These are phyloP conservation scores for Chiridota heheva DNA, from an alignment of 35 echinoderm and acorn worm genomes.

Conservation along the genomic window DNA sequence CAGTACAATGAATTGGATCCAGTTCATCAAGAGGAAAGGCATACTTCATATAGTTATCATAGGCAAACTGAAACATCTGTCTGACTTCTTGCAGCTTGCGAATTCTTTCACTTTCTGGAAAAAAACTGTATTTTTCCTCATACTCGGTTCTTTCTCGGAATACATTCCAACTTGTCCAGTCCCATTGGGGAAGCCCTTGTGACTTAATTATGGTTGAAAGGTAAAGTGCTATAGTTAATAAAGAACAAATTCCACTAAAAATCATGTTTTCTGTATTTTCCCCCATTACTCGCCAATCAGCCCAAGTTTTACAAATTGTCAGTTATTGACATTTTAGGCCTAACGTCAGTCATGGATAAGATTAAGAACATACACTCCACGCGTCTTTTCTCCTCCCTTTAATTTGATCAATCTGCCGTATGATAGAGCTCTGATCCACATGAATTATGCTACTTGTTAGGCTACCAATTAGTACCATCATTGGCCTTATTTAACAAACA, in stretches of 20 bases:
- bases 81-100: conserved; percentile 68
- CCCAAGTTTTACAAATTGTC: too few relatives aligned
- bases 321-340: too few relatives aligned
- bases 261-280: conserved; percentile 31
- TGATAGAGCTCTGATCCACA: too few relatives aligned
- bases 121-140: conserved; percentile 78
- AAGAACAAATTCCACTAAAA: conserved; percentile 32
- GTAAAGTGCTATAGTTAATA: conserved; percentile 26
- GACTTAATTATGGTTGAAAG: conserved; percentile 35
- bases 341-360: too few relatives aligned
- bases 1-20: conserved; percentile 91
- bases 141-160: conserved; percentile 35
- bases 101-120: conserved; percentile 77
- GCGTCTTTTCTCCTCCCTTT: too few relatives aligned
- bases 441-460: too few relatives aligned
- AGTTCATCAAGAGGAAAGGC: conserved; percentile 93
- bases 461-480: too few relatives aligned
- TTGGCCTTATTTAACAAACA: too few relatives aligned
- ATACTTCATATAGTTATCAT: conserved; percentile 91
- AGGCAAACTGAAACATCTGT: conserved; percentile 91
- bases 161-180: not conserved
- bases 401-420: too few relatives aligned
- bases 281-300: too few relatives aligned
- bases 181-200: conserved; percentile 30
- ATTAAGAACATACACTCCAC: too few relatives aligned